Conservation (phyloP, 2,888 invertebrate genomes). For the Mesoligia furuncula region DNA sequence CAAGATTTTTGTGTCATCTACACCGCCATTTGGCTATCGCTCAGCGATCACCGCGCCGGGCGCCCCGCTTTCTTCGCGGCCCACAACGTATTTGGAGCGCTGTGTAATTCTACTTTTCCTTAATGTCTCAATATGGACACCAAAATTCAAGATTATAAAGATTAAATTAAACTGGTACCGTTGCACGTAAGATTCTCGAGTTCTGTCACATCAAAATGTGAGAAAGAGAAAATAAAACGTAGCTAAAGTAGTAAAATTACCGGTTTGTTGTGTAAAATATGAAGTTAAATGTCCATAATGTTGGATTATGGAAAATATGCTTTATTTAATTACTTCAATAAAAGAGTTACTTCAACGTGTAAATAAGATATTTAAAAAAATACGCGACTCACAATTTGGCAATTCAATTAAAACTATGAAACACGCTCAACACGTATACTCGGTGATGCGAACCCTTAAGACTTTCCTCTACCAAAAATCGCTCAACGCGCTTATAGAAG, state of each 20-base stretch:
- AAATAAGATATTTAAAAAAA: constrained; percentile 4
- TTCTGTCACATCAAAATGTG: constrained; percentile 56
- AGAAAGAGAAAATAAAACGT: constrained; percentile 49
- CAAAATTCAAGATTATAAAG: constrained; percentile 71
- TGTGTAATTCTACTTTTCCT: constrained; percentile 71
- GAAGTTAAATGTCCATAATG: constrained; percentile 26
- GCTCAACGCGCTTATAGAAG: neutral
- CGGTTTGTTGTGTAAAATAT: constrained; percentile 49
- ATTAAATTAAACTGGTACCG: constrained; percentile 64
- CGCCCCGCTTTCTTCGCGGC: constrained; percentile 50
- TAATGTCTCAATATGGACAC: constrained; percentile 75
- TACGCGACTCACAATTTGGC: neutral
- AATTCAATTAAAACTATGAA: neutral
- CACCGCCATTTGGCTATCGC: constrained; percentile 40
- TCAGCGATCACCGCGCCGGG: constrained; percentile 38
- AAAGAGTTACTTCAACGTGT: constrained; percentile 5
- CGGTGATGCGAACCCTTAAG: neutral
- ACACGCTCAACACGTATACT: neutral
- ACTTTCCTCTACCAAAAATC: neutral
- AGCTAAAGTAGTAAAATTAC: constrained; percentile 43
- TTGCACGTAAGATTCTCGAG: constrained; percentile 45
- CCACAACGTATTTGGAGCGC: constrained; percentile 52
- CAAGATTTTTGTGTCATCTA: constrained; percentile 35
- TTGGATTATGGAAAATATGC: constrained; percentile 20
- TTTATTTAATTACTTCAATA: constrained; percentile 1